Evolutionary conservation across 2,797 vertebrate species (phyloP).

Genomic region (Pipistrellus kuhlii): DNA sequence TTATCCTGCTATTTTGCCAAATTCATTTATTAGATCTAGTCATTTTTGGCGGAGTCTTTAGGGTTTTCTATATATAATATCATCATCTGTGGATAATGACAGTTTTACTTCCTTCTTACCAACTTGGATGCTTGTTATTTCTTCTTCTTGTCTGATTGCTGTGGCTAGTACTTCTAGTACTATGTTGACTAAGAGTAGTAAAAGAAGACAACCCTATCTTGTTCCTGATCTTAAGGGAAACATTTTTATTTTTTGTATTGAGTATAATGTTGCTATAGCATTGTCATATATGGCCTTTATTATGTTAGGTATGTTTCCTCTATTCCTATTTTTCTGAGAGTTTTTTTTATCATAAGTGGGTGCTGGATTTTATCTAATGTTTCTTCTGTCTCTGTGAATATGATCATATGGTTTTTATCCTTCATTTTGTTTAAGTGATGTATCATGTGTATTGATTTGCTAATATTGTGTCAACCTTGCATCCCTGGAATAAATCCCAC

Average conservation of each 20-base stretch:
- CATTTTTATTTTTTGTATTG: background rate
- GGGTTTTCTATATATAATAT: background rate
- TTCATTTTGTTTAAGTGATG: background rate
- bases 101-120: background rate
- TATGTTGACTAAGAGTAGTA: background rate
- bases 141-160: background rate
- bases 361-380: background rate
- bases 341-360: background rate
- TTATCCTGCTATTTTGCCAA: background rate
- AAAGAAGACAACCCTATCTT: background rate
- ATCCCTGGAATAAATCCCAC: background rate
- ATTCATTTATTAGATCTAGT: background rate
- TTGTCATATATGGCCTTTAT: background rate
- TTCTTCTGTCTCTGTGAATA: background rate
- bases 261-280: background rate
- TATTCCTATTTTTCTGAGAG: background rate
- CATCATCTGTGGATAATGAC: background rate
- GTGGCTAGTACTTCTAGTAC: background rate
- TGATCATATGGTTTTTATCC: background rate
- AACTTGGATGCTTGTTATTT: background rate
- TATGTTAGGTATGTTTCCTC: background rate
- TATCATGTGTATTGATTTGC: background rate
- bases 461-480: background rate
- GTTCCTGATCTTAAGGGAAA: background rate
- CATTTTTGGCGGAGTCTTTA: background rate